Percentiles rank a stretch among this genome's conserved stretches.
phyloP scores from a whole-genome alignment of 2,888 invertebrate species.

The Eurois occulta region DNA sequence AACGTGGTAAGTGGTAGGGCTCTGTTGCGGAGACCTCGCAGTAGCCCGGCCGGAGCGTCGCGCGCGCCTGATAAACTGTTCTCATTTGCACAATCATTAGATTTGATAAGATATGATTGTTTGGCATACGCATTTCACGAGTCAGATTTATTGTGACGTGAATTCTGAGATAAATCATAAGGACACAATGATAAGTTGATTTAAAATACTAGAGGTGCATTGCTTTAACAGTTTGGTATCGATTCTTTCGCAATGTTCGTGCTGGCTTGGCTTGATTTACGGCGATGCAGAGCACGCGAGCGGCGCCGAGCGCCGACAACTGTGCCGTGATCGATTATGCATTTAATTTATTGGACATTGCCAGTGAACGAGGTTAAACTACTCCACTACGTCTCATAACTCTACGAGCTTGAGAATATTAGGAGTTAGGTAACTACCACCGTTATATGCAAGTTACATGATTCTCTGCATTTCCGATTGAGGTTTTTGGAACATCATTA shows the following conservation, averaged over 20 bases:
- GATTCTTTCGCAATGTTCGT: slow-evolving; percentile 69
- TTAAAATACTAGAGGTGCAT: slow-evolving; percentile 54
- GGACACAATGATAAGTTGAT: slow-evolving; percentile 67
- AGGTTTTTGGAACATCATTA: slow-evolving; percentile 41
- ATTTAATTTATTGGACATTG: slow-evolving; percentile 69
- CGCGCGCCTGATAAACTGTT: slow-evolving; percentile 82
- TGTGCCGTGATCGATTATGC: slow-evolving; percentile 71
- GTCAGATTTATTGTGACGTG: slow-evolving; percentile 86
- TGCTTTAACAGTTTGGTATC: slow-evolving; percentile 53
- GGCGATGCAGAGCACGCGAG: slow-evolving; percentile 59
- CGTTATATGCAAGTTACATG: slow-evolving; percentile 52
- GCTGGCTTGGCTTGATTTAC: slow-evolving; percentile 66
- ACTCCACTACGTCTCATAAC: slow-evolving; percentile 50
- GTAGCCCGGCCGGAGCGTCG: slow-evolving; percentile 77
- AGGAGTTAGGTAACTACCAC: slow-evolving; percentile 40
- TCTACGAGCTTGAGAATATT: slow-evolving; percentile 35
- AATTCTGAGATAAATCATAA: slow-evolving; percentile 77
- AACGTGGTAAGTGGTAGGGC: slow-evolving; percentile 82
- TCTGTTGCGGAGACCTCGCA: slow-evolving; percentile 75
- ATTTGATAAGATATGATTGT: slow-evolving; percentile 87
- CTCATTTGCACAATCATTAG: slow-evolving; percentile 87
- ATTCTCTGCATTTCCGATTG: slow-evolving; percentile 51
- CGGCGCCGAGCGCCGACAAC: slow-evolving; percentile 54
- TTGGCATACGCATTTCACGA: slow-evolving; percentile 84
- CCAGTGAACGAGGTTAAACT: slow-evolving; percentile 61